These are phyloP conservation scores for Cosmia pyralina DNA, from an alignment of 2,888 invertebrate species.

Conservation along the genomic window DNA sequence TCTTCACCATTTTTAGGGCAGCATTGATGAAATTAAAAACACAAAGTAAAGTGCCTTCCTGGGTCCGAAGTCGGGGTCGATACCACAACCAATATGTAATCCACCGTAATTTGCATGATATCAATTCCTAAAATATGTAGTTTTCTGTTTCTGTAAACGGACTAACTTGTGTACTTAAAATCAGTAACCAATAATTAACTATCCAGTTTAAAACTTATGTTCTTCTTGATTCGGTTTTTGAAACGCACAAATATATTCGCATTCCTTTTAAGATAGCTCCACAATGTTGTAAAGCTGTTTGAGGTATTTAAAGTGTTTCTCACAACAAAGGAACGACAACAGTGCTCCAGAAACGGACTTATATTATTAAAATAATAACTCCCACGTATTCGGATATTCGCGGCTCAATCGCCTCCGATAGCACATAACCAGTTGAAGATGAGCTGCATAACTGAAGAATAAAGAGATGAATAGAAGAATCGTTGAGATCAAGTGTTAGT, in stretches of 20 bases:
- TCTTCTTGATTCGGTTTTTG: background rate
- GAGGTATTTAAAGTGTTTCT: slow-evolving; percentile 59
- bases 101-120: background rate
- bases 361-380: slow-evolving; percentile 82
- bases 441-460: slow-evolving; percentile 63
- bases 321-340: slow-evolving; percentile 62
- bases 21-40: too few species aligned
- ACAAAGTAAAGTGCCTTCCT: too few species aligned
- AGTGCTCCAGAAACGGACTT: slow-evolving; percentile 70
- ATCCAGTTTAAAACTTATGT: slow-evolving; percentile 3
- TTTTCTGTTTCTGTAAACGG: slow-evolving; percentile 13
- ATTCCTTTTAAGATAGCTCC: slow-evolving; percentile 54
- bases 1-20: too few species aligned
- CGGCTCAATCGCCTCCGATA: slow-evolving; percentile 78
- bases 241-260: slow-evolving; percentile 41
- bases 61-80: too few species aligned
- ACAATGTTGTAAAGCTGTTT: slow-evolving; percentile 54
- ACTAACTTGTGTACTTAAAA: slow-evolving; percentile 18
- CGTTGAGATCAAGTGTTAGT: slow-evolving; percentile 73
- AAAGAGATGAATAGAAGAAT: slow-evolving; percentile 48
- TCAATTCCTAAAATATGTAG: background rate
- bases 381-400: slow-evolving; percentile 80
- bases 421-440: slow-evolving; percentile 67
- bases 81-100: background rate
- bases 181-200: slow-evolving; percentile 38